A percentile compares a stretch with the other conserved stretches of the same genome.
These are phyloP conservation scores for Phortica magna DNA, from an alignment of 2,888 invertebrate genomes.

Conservation along the genomic window DNA sequence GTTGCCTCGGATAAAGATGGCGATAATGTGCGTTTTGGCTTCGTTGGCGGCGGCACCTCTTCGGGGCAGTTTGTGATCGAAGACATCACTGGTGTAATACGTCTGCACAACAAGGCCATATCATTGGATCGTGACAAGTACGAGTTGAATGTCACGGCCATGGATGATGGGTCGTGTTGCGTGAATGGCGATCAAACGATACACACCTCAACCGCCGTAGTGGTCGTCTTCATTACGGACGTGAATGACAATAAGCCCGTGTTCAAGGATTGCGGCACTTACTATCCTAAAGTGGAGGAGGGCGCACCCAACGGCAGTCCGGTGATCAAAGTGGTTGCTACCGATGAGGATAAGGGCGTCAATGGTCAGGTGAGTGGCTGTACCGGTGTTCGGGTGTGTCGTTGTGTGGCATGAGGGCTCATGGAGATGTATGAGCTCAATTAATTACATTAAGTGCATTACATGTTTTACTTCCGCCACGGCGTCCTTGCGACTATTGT, in stretches of 20 bases:
- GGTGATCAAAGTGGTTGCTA: constrained; percentile 95
- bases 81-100: constrained; percentile 95
- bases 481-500: not conserved
- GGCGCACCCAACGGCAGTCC: constrained; percentile 96
- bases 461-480: constrained; percentile 27
- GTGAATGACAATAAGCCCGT: constrained; percentile 98
- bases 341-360: constrained; percentile 97
- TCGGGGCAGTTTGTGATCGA: constrained; percentile 97
- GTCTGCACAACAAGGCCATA: constrained; percentile 91
- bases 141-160: constrained; percentile 96
- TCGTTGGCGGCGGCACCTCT: constrained; percentile 92
- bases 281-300: constrained; percentile 96
- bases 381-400: not conserved
- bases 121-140: constrained; percentile 95
- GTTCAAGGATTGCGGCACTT: constrained; percentile 95
- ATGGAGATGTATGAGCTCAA: constrained; percentile 22
- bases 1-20: constrained; percentile 99
- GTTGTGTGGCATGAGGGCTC: not conserved
- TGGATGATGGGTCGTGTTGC: constrained; percentile 98
- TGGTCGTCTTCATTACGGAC: constrained; percentile 97
- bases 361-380: constrained; percentile 85
- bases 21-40: constrained; percentile 95
- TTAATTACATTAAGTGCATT: constrained; percentile 40
- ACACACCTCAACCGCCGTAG: constrained; percentile 95
- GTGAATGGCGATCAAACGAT: constrained; percentile 91